These are phyloP conservation scores for Umimayanthus chanpuru DNA, from an alignment of 92 coral and sea anemone species.

Conservation along the genomic window DNA sequence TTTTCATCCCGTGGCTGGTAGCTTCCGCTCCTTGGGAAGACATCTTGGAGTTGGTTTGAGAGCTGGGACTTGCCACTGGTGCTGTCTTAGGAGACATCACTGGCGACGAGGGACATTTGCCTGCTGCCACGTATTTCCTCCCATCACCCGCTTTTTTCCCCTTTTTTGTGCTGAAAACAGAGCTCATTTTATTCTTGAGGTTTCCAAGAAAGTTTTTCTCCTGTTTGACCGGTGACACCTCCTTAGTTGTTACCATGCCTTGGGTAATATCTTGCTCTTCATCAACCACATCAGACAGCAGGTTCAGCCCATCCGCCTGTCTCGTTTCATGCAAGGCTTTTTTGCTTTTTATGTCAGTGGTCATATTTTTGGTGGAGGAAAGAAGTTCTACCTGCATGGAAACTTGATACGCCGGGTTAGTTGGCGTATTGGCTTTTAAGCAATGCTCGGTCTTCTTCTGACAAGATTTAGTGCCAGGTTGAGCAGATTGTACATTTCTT, in stretches of 20 bases:
- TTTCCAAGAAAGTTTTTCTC: conserved; percentile 29
- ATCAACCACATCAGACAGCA: not conserved
- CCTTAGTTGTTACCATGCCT: not conserved
- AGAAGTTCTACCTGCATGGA: not conserved
- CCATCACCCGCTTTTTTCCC: conserved; percentile 18
- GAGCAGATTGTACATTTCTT: not conserved
- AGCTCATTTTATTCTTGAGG: conserved; percentile 38
- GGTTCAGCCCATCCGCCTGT: not conserved
- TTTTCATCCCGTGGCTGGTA: not conserved
- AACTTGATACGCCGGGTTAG: not conserved
- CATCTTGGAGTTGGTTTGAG: not conserved
- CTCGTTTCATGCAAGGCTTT: not conserved
- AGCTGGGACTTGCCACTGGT: not conserved
- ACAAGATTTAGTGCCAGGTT: not conserved
- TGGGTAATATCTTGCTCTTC: not conserved
- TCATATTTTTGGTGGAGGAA: not conserved
- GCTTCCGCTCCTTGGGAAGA: not conserved
- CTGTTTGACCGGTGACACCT: not conserved
- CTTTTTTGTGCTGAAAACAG: conserved; percentile 37
- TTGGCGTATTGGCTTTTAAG: not conserved
- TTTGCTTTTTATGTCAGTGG: not conserved
- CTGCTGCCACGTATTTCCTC: not conserved
- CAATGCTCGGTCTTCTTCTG: not conserved
- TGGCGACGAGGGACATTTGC: not conserved
- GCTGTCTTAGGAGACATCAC: not conserved